phyloP scores from a whole-genome alignment of 2,888 invertebrate species.

The Alloscopus bannaensis region DNA sequence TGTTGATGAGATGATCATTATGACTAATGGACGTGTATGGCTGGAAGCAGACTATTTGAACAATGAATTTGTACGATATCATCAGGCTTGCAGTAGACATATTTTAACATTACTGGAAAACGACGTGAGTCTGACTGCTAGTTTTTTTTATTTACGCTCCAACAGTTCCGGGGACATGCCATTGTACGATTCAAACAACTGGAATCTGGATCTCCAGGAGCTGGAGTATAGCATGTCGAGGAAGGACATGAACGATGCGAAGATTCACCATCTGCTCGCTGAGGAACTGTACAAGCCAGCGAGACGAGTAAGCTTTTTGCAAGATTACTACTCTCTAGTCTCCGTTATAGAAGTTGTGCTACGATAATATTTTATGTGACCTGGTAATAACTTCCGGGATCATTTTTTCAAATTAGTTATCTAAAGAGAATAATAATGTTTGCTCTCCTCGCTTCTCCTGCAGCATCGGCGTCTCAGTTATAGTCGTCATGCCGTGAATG shows the following conservation, averaged over 20 bases:
- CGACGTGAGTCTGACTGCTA: not conserved
- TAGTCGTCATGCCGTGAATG: slow-evolving; percentile 93
- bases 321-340: not conserved
- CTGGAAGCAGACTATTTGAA: too few relatives aligned
- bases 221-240: slow-evolving; percentile 93
- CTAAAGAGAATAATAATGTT: not conserved
- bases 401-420: not conserved
- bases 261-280: slow-evolving; percentile 92
- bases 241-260: slow-evolving; percentile 95
- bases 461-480: slow-evolving; percentile 93
- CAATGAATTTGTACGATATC: too few relatives aligned
- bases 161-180: slow-evolving; percentile 64
- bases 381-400: not conserved
- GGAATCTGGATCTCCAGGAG: slow-evolving; percentile 96
- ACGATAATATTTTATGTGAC: not conserved
- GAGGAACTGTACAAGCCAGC: slow-evolving; percentile 93
- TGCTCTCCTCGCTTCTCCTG: slow-evolving; percentile 73
- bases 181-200: slow-evolving; percentile 87
- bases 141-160: not conserved
- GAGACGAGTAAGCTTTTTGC: slow-evolving; percentile 74
- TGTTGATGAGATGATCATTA: too few relatives aligned
- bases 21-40: too few relatives aligned
- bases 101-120: not conserved
- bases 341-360: not conserved
- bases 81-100: too few relatives aligned